A percentile compares a stretch with the other conserved stretches of the same genome.
Evolutionary conservation across 2,888 invertebrate species (phyloP).

Genomic region (Drosophila neutralis): DNA sequence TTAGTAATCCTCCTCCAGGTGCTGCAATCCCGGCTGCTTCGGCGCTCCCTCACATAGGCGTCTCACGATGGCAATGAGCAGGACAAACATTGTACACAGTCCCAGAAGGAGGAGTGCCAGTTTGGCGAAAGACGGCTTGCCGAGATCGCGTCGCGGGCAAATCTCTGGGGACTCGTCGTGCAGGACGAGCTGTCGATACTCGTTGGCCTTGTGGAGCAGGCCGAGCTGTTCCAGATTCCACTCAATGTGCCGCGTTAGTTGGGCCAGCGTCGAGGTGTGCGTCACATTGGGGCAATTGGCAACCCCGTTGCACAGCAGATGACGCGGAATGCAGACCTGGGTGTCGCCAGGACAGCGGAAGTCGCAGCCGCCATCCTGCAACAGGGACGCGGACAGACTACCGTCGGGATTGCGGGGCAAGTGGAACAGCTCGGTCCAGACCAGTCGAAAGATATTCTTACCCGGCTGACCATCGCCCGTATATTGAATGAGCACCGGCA

Average conservation of each 20-base stretch:
- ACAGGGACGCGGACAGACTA: constrained; percentile 90
- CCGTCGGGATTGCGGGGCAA: constrained; percentile 93
- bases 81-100: constrained; percentile 80
- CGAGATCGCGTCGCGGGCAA: constrained; percentile 87
- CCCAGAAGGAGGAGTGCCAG: constrained; percentile 82
- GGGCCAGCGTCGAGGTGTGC: constrained; percentile 83
- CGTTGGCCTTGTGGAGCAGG: constrained; percentile 85
- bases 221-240: constrained; percentile 87
- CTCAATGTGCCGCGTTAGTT: constrained; percentile 87
- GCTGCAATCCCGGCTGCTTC: constrained; percentile 62
- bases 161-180: constrained; percentile 92
- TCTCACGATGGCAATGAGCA: constrained; percentile 83
- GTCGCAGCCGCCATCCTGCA: constrained; percentile 91
- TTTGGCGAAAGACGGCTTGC: constrained; percentile 83
- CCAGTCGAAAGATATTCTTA: constrained; percentile 93
- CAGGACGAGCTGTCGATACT: constrained; percentile 86
- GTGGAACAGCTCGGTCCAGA: constrained; percentile 95
- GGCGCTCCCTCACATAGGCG: constrained; percentile 80
- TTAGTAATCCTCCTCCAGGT: constrained; percentile 72
- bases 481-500: constrained; percentile 90
- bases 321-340: constrained; percentile 92
- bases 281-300: constrained; percentile 93
- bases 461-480: constrained; percentile 92
- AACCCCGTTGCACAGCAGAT: constrained; percentile 94
- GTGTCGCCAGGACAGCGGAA: constrained; percentile 95